Conservation (phyloP, 2,797 vertebrate species). For the Cynodonichthys magdalenae region DNA sequence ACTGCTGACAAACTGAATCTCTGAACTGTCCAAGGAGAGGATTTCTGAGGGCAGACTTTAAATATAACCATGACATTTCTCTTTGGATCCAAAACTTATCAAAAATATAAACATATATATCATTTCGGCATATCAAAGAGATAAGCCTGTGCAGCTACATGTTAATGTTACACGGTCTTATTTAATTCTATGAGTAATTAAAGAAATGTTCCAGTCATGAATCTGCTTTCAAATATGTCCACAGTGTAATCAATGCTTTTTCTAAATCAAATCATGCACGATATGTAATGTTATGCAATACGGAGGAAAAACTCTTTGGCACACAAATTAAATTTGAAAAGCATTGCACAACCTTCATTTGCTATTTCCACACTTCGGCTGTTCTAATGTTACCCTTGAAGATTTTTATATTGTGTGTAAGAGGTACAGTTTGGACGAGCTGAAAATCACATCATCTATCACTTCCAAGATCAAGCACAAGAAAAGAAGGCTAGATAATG, state of each 20-base stretch:
- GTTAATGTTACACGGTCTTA: constrained; percentile 26
- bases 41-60: not conserved
- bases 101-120: constrained; percentile 18
- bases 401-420: constrained; percentile 18
- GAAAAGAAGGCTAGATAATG: constrained; percentile 15
- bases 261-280: constrained; percentile 47
- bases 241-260: constrained; percentile 31
- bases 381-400: constrained; percentile 21
- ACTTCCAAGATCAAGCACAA: constrained; percentile 29
- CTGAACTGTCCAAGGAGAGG: not conserved
- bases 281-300: constrained; percentile 33
- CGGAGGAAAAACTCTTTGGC: constrained; percentile 20
- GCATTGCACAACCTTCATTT: constrained; percentile 28
- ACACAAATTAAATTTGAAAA: constrained; percentile 22
- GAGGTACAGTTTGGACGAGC: constrained; percentile 11
- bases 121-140: constrained; percentile 38
- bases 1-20: no score
- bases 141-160: constrained; percentile 28
- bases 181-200: constrained; percentile 54
- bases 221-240: constrained; percentile 12
- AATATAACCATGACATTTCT: not conserved
- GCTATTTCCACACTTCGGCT: constrained; percentile 27
- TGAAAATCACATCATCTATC: constrained; percentile 39
- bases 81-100: not conserved
- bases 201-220: constrained; percentile 18